Conservation (phyloP, 2,113 vertebrate genomes). For the Ameiurus melas region DNA sequence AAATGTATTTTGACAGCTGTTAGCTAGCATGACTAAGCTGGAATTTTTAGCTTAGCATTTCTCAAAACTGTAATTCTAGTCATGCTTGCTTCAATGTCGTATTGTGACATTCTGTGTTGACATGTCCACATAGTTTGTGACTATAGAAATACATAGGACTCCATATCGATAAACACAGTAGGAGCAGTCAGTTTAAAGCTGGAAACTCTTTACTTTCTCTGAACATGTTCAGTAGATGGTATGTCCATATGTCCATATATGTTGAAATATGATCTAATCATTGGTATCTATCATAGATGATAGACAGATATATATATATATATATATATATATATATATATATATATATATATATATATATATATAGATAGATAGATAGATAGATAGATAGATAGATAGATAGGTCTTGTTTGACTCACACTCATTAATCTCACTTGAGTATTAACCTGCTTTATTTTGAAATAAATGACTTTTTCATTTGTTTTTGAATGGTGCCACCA, state of each 20-base stretch:
- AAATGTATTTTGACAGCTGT: not conserved
- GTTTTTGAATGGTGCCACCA: not conserved
- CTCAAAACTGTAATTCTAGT: not conserved
- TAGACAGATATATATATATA: too few species aligned
- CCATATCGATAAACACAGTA: not conserved
- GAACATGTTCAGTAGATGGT: not conserved
- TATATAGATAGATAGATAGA: too few species aligned
- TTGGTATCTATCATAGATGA: too few species aligned
- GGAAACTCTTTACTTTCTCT: not conserved
- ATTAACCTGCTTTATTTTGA: too few species aligned
- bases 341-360: too few species aligned
- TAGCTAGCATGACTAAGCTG: not conserved
- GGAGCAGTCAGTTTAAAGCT: not conserved
- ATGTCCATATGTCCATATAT: not conserved
- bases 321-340: too few species aligned
- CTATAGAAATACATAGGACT: not conserved
- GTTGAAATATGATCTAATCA: too few species aligned
- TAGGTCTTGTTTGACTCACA: too few species aligned
- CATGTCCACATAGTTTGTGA: not conserved
- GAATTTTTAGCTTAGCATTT: not conserved
- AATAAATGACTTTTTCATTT: too few species aligned
- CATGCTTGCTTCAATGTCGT: not conserved
- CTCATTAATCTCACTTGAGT: too few species aligned
- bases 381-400: too few species aligned
- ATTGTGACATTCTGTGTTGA: not conserved